These are phyloP conservation scores for Trichogramma pretiosum DNA, from an alignment of 1,140 invertebrate genomes.

Conservation along the genomic window DNA sequence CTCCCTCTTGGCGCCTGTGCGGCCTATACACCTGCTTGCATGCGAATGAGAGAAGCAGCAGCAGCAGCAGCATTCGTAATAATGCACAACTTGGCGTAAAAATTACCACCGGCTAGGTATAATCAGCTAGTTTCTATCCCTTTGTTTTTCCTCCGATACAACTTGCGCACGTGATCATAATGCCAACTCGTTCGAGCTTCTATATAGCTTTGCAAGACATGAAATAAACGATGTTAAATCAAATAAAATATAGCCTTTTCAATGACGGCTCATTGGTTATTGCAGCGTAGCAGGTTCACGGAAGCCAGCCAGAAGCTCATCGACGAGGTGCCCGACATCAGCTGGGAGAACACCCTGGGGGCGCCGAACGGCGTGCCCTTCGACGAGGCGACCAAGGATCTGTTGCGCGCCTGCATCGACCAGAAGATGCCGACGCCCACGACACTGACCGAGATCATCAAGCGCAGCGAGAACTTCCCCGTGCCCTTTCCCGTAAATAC, in stretches of 20 bases:
- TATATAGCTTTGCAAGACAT: too few species aligned
- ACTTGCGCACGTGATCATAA: too few species aligned
- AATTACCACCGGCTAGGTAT: too few species aligned
- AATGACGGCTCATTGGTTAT: conserved; percentile 11
- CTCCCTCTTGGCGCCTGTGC: too few species aligned
- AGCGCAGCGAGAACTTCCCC: conserved; percentile 40
- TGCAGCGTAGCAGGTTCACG: conserved; percentile 4
- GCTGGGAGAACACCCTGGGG: conserved; percentile 35
- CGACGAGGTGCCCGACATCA: conserved; percentile 34
- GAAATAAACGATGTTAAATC: neutral
- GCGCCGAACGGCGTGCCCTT: conserved; percentile 33
- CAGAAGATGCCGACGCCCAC: conserved; percentile 25
- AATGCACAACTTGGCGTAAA: too few species aligned
- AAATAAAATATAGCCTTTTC: neutral
- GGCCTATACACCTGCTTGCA: too few species aligned
- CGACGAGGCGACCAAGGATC: conserved; percentile 33
- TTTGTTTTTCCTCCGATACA: too few species aligned
- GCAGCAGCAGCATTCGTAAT: too few species aligned
- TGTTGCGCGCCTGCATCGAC: conserved; percentile 29
- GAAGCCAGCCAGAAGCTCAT: neutral
- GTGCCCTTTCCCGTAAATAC: conserved; percentile 38
- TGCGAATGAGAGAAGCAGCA: too few species aligned
- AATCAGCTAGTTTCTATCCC: too few species aligned
- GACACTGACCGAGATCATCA: conserved; percentile 34
- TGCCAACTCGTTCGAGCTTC: too few species aligned